Evolutionary conservation across 2,797 vertebrate genomes (phyloP), one percentile per base, ranked within the genome.

Genomic region (Gephyroberyx darwinii): DNA sequence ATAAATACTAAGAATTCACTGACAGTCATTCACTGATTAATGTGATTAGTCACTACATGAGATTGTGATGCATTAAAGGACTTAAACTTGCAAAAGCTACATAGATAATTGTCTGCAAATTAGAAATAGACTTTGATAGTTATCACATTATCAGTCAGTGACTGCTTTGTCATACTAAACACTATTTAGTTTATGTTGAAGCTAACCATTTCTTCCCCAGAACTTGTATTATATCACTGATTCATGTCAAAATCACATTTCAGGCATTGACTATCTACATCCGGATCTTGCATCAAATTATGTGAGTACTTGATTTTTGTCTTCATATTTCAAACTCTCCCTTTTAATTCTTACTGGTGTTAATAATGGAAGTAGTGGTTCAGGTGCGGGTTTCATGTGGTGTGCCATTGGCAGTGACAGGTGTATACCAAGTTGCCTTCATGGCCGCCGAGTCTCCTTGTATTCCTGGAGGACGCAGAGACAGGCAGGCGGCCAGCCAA

Each of bases 191-290:
- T 33, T 2, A 33, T 16, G 33, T 30, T 33, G 53, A 33, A 17
- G 51, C 51, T 1, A 30, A 22, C 37, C 17, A 19, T 20, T 43
- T 10, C 31, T n/a, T 39, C 33, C 17, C 48, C 33, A 53, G 5
- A 16, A 45, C 10, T 13, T 47, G 63, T 33, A 70, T 83, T 51
- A 58, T 39, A 72, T 70, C 58, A 70, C 61, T 80, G 17, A 81
- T 84, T 62, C 47, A 71, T 93, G 79, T 87, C 71, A 54, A 65
- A 74, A 78, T 89, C 58, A 13, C 26, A 71, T 92, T 94, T 75
- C 94, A 99, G 98, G 98, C 66, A 99, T 99, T 63, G 98, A 99
- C 92, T 99, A 99, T 89, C 95, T 99, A 35, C 98, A 99, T 88
- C 98, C 98, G 58, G 98, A 99, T 90, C 94, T 99, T 74, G 96